Evolutionary conservation across 1,140 invertebrate species (phyloP), one percentile per base, ranked within the genome.

Genomic region (Magallana gigas): DNA sequence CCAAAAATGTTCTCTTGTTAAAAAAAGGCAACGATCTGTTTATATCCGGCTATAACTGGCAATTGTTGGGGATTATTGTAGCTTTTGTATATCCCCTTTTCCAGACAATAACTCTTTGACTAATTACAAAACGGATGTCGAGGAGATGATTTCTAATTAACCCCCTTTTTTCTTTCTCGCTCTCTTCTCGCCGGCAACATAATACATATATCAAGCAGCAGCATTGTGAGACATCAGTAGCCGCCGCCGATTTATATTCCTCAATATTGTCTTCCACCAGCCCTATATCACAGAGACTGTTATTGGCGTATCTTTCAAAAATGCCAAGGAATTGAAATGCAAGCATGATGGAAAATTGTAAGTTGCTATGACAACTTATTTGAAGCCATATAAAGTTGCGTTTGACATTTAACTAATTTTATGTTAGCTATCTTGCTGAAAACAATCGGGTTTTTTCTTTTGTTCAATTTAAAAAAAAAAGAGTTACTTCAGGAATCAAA

Each of bases 61-160:
- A 76, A 76, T 76, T 76, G 36, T 76, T 29, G 11, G 12, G 68
- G 68, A 76, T 76, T 71, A 71, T 29, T 71, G n/a, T 23, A 23
- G 29, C 36, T 48, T 48, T 48, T 48, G 36, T 18, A 11, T 76
- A 29, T 76, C 68, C 23, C 29, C 68, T 76, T 29, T 76, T 11
- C 68, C 36, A 12, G 23, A 29, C 23, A 12, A 76, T 29, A 76
- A 29, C 68, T 36, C 36, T 11, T 18, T 12, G 68, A 29, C 68
- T 76, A 76, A 76, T 76, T 76, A 76, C 23, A 76, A 76, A 76
- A 76, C 68, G 68, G 68, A 76, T 76, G 68, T 76, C 23, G 68
- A 29, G 23, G 23, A 12, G 11, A 48, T 23, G 68, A 36, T 8
- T 62, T 12, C 68, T 36, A 23, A 76, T 76, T 76, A 76, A 11